Evolutionary conservation across 1,140 invertebrate species (phyloP).

Genomic region (Drosophila tropicalis): DNA sequence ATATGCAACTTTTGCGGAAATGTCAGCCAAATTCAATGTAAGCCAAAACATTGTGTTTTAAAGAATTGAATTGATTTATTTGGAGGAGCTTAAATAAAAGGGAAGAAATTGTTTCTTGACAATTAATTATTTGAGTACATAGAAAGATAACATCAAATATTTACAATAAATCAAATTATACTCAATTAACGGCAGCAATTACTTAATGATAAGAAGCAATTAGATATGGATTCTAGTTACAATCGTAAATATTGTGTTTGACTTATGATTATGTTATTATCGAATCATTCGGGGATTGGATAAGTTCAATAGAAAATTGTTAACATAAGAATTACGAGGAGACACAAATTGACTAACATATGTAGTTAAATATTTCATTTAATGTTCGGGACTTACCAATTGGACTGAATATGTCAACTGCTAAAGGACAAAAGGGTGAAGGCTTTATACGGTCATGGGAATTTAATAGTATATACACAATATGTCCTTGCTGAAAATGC

Average conservation of each 20-base stretch:
- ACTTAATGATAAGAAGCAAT: neutral
- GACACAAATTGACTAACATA: neutral
- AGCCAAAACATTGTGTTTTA: too few relatives aligned
- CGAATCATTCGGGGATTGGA: neutral
- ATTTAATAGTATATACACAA: neutral
- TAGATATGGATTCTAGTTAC: neutral
- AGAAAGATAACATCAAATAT: too few relatives aligned
- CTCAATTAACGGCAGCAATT: neutral
- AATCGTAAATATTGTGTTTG: neutral
- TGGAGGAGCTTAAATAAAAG: too few relatives aligned
- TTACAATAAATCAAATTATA: neutral
- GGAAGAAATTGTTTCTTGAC: too few relatives aligned
- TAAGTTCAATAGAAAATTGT: neutral
- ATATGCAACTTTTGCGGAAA: neutral
- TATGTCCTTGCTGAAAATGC: constrained; percentile 57
- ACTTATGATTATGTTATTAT: neutral
- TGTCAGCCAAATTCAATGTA: too few relatives aligned
- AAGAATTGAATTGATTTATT: too few relatives aligned
- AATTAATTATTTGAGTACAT: too few relatives aligned
- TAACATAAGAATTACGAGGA: neutral
- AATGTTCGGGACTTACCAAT: neutral
- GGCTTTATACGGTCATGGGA: neutral
- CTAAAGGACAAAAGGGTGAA: neutral
- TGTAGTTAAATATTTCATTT: neutral
- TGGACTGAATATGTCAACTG: constrained; percentile 1